phyloP scores from a whole-genome alignment of 2,113 vertebrate species.

The Hyperopisus bebe region DNA sequence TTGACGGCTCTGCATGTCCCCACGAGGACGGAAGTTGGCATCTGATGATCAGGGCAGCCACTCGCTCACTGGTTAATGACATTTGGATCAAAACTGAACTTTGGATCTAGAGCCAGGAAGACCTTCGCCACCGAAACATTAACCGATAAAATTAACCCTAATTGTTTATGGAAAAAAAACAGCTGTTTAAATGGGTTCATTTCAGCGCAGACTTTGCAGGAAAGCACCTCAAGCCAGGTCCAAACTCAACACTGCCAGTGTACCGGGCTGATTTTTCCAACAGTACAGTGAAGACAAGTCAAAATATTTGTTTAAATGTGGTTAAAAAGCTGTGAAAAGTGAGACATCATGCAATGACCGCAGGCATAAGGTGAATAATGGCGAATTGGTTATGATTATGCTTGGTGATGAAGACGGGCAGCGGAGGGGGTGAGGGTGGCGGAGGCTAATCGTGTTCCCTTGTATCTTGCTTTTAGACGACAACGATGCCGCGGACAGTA shows the following conservation, averaged over 20 bases:
- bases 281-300: not conserved
- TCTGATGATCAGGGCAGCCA: not conserved
- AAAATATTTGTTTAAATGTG: not conserved
- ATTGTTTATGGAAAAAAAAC: not conserved
- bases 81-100: not conserved
- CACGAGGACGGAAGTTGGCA: not conserved
- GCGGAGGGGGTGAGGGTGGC: not conserved
- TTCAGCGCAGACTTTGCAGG: not conserved
- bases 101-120: not conserved
- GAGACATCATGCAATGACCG: not conserved
- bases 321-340: not conserved
- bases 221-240: not conserved
- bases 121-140: not conserved
- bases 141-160: not conserved
- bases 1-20: not conserved
- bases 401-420: not conserved
- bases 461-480: slow-evolving; percentile 69
- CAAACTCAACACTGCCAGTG: not conserved
- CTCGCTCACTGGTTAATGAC: not conserved
- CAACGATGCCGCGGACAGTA: slow-evolving; percentile 81
- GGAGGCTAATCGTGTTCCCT: not conserved
- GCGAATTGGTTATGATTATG: not conserved
- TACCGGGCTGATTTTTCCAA: not conserved
- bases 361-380: not conserved
- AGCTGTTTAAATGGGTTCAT: not conserved